Base-by-base conservation (phyloP, 1,140 invertebrate genomes). In the Drosophila teissieri region DNA sequence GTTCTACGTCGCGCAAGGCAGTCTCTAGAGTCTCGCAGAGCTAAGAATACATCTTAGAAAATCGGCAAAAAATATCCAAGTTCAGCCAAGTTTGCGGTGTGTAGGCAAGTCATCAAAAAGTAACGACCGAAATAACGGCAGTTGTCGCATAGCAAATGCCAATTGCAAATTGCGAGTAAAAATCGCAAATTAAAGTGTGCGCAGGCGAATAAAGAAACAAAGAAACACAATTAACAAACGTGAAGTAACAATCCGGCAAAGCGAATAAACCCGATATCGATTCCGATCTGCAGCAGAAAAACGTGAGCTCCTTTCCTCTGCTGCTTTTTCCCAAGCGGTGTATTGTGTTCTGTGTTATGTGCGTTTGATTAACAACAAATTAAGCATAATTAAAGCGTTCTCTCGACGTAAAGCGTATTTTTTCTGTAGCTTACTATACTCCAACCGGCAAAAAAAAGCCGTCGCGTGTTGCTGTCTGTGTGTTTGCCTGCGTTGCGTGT, bases 301-400 rank as follows among this genome's bases (percentile, higher is more conserved):
- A 82, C 82, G 82, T 86, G 82, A 86, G 82, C 83, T 53, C 61
- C 69, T 73, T 68, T 69, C 22, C 37, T 57, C 14, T 31, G 45
- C 4, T 31, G 8, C 10, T 73, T 78, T 60, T 51, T 61, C 15
- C 37, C 53, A 8, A 48, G 40, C 51, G 69, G 74, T 74, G 64
- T 78, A 70, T 65, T 58, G 75, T 64, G 78, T 31, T 31, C 27
- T 31, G 27, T 8, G 27, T 31, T 31, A 8, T 31, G 31, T 31
- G 31, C 31, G 8, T 78, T 81, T 78, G 78, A 86, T 82, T 79
- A 88, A 76, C 64, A 88, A 82, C 78, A 88, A 86, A 86, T 86
- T 86, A 82, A 82, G 61, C 78, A 88, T 86, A 86, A 79, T 86
- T 82, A 75, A 73, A 78, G 62, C 61, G 74, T 76, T 64, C 54